phyloP scores from a whole-genome alignment of 2,113 vertebrate species.

The Delphinapterus leucas region DNA sequence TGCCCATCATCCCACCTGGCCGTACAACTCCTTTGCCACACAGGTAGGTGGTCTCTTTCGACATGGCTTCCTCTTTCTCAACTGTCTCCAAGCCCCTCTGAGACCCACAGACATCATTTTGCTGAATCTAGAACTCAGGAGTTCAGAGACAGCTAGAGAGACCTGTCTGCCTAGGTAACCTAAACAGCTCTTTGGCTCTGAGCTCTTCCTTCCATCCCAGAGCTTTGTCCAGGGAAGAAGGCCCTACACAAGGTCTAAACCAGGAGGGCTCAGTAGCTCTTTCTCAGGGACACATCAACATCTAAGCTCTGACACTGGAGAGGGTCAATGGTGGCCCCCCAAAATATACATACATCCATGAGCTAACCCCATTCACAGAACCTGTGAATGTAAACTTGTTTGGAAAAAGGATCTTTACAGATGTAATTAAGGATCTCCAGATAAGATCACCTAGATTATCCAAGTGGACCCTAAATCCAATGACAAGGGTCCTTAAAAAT shows the following conservation, averaged over 20 bases:
- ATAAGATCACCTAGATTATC: background rate
- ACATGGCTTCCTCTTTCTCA: background rate
- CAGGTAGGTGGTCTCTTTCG: fast-evolving
- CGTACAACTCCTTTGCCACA: background rate
- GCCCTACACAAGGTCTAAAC: background rate
- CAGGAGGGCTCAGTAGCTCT: background rate
- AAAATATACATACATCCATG: background rate
- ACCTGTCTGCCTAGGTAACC: background rate
- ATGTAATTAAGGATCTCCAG: background rate
- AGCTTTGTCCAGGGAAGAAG: background rate
- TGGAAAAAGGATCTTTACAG: background rate
- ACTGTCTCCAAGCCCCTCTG: background rate
- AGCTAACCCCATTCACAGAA: background rate
- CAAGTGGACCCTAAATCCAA: background rate
- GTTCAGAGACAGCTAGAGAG: background rate
- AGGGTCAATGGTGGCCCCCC: too few relatives aligned
- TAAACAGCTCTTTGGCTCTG: background rate
- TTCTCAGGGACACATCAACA: background rate
- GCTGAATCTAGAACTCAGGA: background rate
- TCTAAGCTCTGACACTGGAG: background rate
- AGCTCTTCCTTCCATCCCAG: background rate
- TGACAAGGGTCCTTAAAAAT: background rate
- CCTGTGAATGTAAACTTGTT: background rate
- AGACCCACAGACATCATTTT: background rate
- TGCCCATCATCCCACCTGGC: background rate